phyloP scores from a whole-genome alignment of 2,888 invertebrate genomes.

The Sclerodermus sp. region DNA sequence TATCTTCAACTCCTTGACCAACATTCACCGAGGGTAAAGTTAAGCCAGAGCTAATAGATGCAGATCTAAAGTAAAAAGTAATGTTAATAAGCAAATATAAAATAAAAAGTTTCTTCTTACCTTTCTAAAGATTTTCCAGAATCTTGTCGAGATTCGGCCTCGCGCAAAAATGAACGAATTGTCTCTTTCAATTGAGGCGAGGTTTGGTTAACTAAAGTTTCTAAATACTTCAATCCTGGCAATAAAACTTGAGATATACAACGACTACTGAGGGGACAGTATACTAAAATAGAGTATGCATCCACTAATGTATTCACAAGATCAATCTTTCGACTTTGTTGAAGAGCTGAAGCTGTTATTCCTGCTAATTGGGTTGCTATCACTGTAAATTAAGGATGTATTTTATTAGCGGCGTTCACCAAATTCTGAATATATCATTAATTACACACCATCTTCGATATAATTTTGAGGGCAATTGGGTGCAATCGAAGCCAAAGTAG shows the following conservation, averaged over 20 bases:
- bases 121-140: constrained; percentile 49
- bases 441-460: constrained; percentile 63
- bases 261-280: constrained; percentile 60
- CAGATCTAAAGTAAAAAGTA: too few species aligned
- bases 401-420: too few species aligned
- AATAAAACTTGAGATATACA: constrained; percentile 58
- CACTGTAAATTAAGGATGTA: constrained; percentile 57
- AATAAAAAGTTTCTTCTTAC: constrained; percentile 31
- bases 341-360: constrained; percentile 63
- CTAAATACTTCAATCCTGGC: constrained; percentile 62
- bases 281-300: constrained; percentile 65
- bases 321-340: constrained; percentile 63
- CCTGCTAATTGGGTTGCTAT: constrained; percentile 65
- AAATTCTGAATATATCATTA: not conserved
- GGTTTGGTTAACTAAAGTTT: constrained; percentile 57
- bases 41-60: constrained; percentile 47
- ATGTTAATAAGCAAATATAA: not conserved
- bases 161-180: constrained; percentile 60
- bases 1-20: constrained; percentile 64
- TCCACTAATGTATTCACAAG: constrained; percentile 66
- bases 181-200: constrained; percentile 60
- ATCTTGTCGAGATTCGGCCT: constrained; percentile 60
- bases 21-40: constrained; percentile 54
- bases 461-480: constrained; percentile 61
- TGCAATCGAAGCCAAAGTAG: constrained; percentile 65